Conservation (phyloP, 2,113 vertebrate genomes). For the Heliornis fulica region DNA sequence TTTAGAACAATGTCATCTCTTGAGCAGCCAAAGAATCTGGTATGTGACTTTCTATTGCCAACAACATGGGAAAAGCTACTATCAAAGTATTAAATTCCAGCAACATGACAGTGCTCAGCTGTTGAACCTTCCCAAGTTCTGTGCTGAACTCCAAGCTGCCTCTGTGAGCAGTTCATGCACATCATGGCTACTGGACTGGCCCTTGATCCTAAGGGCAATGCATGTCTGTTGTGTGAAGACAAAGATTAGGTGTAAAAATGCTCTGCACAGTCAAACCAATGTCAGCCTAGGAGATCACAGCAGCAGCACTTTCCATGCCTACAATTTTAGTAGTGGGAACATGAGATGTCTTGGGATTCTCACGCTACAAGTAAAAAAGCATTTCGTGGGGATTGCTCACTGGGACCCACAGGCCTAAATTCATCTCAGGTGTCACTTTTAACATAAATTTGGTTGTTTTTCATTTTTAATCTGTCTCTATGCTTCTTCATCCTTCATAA, state of each 20-base stretch:
- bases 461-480: background rate
- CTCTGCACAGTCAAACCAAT: background rate
- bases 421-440: background rate
- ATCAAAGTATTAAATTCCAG: background rate
- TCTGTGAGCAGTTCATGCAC: background rate
- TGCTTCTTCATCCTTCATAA: background rate
- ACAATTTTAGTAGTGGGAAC: background rate
- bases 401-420: background rate
- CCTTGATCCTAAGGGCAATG: background rate
- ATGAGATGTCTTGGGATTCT: background rate
- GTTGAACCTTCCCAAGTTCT: background rate
- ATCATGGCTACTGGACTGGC: background rate
- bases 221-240: background rate
- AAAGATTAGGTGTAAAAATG: background rate
- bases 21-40: background rate
- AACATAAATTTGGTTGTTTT: background rate
- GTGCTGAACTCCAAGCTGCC: background rate
- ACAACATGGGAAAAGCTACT: background rate
- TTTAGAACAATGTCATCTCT: background rate
- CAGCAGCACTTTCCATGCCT: background rate
- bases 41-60: background rate
- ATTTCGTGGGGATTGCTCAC: background rate
- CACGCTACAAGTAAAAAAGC: background rate
- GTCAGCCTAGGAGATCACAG: background rate
- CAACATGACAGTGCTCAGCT: background rate